Evolutionary conservation across 2,797 vertebrate genomes (phyloP).

Genomic region (Atherinosoma microstoma): DNA sequence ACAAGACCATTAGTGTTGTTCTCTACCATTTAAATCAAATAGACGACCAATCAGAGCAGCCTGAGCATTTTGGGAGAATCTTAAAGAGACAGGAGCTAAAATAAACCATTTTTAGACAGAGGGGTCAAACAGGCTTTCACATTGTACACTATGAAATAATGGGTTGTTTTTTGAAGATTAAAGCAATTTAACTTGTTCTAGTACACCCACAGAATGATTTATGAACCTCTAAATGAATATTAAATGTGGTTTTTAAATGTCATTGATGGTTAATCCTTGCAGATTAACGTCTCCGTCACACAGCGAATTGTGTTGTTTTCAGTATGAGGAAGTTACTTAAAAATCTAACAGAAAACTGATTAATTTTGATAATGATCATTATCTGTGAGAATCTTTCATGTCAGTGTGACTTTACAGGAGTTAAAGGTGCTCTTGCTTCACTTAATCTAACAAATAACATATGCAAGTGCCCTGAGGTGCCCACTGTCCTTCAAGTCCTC

Average conservation of each 20-base stretch:
- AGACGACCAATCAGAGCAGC: not conserved
- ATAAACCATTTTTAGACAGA: not conserved
- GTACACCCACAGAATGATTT: not conserved
- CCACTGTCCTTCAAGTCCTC: slow-evolving; percentile 42
- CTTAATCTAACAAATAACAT: not conserved
- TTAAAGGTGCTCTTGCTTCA: slow-evolving; percentile 3
- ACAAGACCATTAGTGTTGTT: not conserved
- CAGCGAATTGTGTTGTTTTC: not conserved
- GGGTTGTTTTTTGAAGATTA: not conserved
- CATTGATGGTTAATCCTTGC: not conserved
- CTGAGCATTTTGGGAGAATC: not conserved
- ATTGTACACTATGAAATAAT: not conserved
- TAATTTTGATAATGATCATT: not conserved
- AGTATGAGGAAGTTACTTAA: not conserved
- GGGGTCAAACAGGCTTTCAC: not conserved
- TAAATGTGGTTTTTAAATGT: not conserved
- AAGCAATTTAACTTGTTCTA: not conserved
- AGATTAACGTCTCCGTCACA: not conserved
- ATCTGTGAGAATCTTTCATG: not conserved
- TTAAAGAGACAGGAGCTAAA: not conserved
- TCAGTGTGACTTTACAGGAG: slow-evolving; percentile 6
- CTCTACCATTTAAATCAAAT: not conserved
- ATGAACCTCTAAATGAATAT: not conserved
- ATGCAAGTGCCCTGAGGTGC: slow-evolving; percentile 5
- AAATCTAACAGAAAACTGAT: no score